Evolutionary conservation across 2,888 invertebrate species (phyloP).

Genomic region (Pardosa pseudoannulata): DNA sequence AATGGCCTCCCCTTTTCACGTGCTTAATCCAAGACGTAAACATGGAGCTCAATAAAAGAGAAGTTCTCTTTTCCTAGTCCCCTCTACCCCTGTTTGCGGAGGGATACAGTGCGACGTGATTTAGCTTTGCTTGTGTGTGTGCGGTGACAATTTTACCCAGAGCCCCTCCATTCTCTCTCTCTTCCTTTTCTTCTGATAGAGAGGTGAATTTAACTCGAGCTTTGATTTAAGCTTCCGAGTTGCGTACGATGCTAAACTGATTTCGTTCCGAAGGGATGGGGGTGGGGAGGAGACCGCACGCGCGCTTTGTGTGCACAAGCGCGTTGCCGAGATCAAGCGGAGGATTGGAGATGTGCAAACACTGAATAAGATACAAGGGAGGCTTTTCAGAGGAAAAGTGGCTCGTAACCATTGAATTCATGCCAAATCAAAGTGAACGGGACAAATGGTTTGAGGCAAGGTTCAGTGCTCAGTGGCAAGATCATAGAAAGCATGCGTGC

Average conservation of each 20-base stretch:
- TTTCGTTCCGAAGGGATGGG: neutral
- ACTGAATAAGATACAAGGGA: neutral
- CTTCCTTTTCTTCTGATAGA: neutral
- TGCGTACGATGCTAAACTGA: slow-evolving; percentile 51
- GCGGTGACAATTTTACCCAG: slow-evolving; percentile 37
- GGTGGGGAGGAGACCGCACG: neutral
- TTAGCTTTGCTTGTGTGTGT: slow-evolving; percentile 36
- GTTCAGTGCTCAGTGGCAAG: too few species aligned
- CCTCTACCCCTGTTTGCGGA: slow-evolving; percentile 28
- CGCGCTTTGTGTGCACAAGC: neutral
- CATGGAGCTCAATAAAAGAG: slow-evolving; percentile 36
- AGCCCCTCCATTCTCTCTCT: neutral
- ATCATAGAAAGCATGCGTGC: too few species aligned
- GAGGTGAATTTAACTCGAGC: neutral
- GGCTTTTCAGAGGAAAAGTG: neutral
- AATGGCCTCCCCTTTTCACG: slow-evolving; percentile 12
- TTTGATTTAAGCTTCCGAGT: slow-evolving; percentile 53
- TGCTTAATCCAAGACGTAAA: slow-evolving; percentile 66
- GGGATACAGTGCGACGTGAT: slow-evolving; percentile 40
- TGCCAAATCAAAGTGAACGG: too few species aligned
- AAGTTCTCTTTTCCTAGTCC: too few species aligned
- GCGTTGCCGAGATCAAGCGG: neutral
- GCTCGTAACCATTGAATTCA: too few species aligned
- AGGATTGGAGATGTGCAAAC: neutral
- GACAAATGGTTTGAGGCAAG: too few species aligned